Evolutionary conservation across 2,888 invertebrate species (phyloP).

Genomic region (Euplagia quadripunctaria): DNA sequence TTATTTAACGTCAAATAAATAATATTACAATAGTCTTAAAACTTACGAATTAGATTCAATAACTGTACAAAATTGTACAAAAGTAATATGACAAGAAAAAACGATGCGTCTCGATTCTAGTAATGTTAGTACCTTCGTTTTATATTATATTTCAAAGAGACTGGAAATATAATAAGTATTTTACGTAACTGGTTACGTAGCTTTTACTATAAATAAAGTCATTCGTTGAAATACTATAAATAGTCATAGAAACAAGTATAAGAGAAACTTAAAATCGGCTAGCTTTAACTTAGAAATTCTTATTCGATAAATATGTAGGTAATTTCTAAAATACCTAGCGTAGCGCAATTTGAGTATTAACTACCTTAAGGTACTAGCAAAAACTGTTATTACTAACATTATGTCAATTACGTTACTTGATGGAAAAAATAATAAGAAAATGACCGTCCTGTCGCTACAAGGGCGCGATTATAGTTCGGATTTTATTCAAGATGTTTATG

Average conservation of each 20-base stretch:
- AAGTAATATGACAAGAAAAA: conserved; percentile 46
- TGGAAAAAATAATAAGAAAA: neutral
- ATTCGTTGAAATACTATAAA: neutral
- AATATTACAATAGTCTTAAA: conserved; percentile 72
- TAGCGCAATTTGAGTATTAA: conserved; percentile 63
- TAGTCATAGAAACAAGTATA: neutral
- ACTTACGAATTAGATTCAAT: conserved; percentile 77
- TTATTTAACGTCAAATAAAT: conserved; percentile 75
- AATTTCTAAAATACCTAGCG: conserved; percentile 22
- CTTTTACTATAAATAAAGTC: neutral
- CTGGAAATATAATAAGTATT: neutral
- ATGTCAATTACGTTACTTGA: conserved; percentile 20
- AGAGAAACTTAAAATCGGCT: neutral
- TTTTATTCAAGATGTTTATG: too few species aligned
- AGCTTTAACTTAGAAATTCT: neutral
- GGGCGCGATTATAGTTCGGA: too few species aligned
- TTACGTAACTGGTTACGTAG: neutral
- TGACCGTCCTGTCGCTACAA: too few species aligned
- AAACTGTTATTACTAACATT: conserved; percentile 62
- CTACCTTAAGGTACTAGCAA: conserved; percentile 67
- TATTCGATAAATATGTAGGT: conserved; percentile 8
- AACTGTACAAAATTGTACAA: conserved; percentile 83
- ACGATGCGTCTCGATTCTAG: conserved; percentile 30
- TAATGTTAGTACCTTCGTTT: neutral
- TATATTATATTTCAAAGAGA: neutral